Percentiles rank a stretch among this genome's conserved stretches.
These are phyloP conservation scores for Metalampra italica DNA, from an alignment of 2,888 invertebrate species.

Conservation along the genomic window DNA sequence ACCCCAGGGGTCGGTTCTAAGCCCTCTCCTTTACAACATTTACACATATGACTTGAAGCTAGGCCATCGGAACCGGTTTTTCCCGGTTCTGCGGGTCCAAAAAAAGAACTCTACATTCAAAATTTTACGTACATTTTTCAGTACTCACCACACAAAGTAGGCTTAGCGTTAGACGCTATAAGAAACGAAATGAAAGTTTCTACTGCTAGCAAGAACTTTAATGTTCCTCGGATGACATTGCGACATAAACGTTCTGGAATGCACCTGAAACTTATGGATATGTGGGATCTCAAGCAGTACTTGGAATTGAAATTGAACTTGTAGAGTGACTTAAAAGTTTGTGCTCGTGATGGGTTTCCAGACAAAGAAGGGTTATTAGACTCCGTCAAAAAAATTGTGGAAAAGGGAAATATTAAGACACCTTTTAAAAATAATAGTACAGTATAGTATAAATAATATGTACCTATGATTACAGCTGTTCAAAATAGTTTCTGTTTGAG, in stretches of 20 bases:
- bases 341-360: conserved; percentile 20
- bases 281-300: conserved; percentile 24
- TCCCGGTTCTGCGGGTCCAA: no score
- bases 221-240: conserved; percentile 20
- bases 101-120: no score
- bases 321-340: conserved; percentile 21
- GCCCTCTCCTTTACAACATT: no score
- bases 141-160: background rate
- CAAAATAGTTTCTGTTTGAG: no score
- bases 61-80: no score
- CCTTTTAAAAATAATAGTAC: conserved; percentile 22
- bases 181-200: conserved; percentile 12
- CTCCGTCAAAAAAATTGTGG: conserved; percentile 22
- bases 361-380: conserved; percentile 23
- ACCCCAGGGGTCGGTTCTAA: no score
- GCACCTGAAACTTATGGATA: conserved; percentile 23
- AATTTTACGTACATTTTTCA: no score
- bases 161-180: conserved; percentile 9
- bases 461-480: no score
- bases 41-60: no score
- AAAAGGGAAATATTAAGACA: conserved; percentile 15
- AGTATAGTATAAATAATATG: no score
- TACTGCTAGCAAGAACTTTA: conserved; percentile 14
- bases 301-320: conserved; percentile 21
- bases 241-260: conserved; percentile 19